Base-by-base conservation (phyloP, 2,797 vertebrate species). In the Alfaro cultratus region DNA sequence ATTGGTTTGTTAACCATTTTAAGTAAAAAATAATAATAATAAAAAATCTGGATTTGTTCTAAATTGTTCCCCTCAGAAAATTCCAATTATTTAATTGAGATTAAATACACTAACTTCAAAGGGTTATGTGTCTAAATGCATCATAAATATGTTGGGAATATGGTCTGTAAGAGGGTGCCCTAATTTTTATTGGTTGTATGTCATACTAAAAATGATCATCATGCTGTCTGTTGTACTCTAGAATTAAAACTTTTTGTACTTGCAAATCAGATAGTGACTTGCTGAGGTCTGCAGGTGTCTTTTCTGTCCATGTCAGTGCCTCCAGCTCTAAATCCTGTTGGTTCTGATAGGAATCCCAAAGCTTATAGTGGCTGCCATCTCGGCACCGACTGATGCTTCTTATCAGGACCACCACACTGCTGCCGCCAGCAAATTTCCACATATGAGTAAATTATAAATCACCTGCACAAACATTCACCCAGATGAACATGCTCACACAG, bases 401-500 rank as follows among this genome's bases (percentile, higher is more conserved):
- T 96, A 95, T 96, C 95, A 93, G 89, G 80, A 88, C 89, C 85
- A 83, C 86, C 95, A 94, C 93, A 94, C 91, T 90, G 90, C 92
- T 90, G 94, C 94, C 89, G 83, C 88, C 86, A 95, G 93, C 93
- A 91, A 76, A 88, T 94, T 93, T 90, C 78, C 86, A 90, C 89
- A 89, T 91, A 80, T 86, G 89, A 84, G 46, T 80, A 87, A 87
- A 92, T 92, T 88, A 85, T 67, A 87, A 91, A 88, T 88, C 86
- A 80, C 77, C 60, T 36, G 64, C 57, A 80, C 80, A 89, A 85
- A 83, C 86, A 87, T 85, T 86, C 83, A 81, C 80, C 77, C 78
- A 74, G 68, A n/a, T 80, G 80, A 78, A 80, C 77, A 81, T 4
- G 43, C 46, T 71, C 81, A 74, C 29, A 80, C 18, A 73, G 36